These are phyloP conservation scores for Epistrophe grossulariae DNA, from an alignment of 2,888 invertebrate species.

Conservation along the genomic window DNA sequence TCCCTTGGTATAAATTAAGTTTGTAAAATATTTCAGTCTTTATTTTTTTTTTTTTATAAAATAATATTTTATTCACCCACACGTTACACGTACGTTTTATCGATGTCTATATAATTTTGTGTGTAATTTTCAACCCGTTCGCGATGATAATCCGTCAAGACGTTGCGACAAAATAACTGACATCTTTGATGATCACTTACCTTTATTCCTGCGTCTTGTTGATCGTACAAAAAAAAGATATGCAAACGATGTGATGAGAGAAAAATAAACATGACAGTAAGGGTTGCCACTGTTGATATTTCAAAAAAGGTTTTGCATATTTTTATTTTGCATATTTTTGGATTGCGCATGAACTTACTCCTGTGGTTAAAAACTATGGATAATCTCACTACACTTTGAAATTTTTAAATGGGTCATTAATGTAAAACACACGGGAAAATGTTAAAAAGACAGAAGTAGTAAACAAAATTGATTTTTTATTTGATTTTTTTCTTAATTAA, in stretches of 20 bases:
- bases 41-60: background rate
- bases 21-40: constrained; percentile 25
- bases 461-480: too few species aligned
- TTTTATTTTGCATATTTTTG: too few species aligned
- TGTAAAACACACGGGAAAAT: too few species aligned
- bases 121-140: constrained; percentile 35
- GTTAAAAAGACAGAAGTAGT: too few species aligned
- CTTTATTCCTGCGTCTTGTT: constrained; percentile 60
- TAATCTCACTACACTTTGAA: too few species aligned
- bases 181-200: constrained; percentile 47
- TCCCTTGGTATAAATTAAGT: background rate
- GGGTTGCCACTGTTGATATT: background rate
- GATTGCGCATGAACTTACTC: too few species aligned
- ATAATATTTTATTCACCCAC: constrained; percentile 19
- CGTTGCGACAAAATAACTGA: constrained; percentile 67
- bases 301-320: background rate
- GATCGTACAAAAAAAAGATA: constrained; percentile 1
- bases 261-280: background rate
- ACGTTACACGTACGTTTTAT: constrained; percentile 20
- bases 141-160: constrained; percentile 73
- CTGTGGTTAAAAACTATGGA: too few species aligned
- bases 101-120: background rate
- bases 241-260: background rate
- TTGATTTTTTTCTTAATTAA: too few species aligned
- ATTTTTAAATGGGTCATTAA: too few species aligned